Conservation (phyloP, 2,888 invertebrate species). For the Pseudeuparius sepicola region DNA sequence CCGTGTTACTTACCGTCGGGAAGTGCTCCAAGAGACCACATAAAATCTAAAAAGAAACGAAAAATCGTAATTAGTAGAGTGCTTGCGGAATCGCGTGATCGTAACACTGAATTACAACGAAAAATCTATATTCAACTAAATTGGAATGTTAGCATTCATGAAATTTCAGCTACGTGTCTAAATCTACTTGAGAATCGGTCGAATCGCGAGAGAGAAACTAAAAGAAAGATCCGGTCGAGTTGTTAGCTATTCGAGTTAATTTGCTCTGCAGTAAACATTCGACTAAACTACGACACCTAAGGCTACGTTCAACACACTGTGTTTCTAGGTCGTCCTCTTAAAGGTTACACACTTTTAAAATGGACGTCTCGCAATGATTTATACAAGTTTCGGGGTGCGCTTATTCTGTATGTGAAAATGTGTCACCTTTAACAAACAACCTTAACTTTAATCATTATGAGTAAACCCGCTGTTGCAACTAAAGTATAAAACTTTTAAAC, state of each 20-base stretch:
- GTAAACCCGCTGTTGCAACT: too few relatives aligned
- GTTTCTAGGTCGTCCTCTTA: slow-evolving; percentile 1
- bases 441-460: too few relatives aligned
- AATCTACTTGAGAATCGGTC: slow-evolving; percentile 27
- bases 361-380: too few relatives aligned
- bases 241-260: slow-evolving; percentile 17
- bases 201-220: slow-evolving; percentile 23
- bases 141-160: slow-evolving; percentile 41
- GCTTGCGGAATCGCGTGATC: too few relatives aligned
- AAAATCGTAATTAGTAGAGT: slow-evolving; percentile 36
- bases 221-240: slow-evolving; percentile 14
- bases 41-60: slow-evolving; percentile 79
- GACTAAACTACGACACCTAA: slow-evolving; percentile 29
- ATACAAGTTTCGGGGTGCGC: too few relatives aligned
- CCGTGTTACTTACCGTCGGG: slow-evolving; percentile 94
- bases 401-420: too few relatives aligned
- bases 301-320: slow-evolving; percentile 16
- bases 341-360: too few relatives aligned
- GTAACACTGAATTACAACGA: too few relatives aligned
- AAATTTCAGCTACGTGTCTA: slow-evolving; percentile 41
- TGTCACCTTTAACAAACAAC: too few relatives aligned
- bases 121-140: slow-evolving; percentile 4
- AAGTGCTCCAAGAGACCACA: slow-evolving; percentile 97
- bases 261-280: slow-evolving; percentile 30
- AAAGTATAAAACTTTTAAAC: too few relatives aligned